Evolutionary conservation across 37 sponge, comb jelly and placozoan species (phyloP).

Genomic region (Hexactinellida sp.): DNA sequence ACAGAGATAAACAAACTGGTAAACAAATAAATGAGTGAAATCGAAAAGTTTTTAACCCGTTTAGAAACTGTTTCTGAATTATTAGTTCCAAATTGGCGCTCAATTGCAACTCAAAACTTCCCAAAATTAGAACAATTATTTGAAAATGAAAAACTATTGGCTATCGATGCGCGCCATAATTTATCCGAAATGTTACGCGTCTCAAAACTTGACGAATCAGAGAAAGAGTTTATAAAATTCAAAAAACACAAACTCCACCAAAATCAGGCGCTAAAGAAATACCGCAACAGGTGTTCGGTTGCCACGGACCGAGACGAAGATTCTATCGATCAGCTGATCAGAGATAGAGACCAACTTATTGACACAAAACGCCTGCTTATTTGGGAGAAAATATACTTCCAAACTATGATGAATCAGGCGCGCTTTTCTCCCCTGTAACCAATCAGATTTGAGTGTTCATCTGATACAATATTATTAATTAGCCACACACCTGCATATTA

Average conservation of each 20-base stretch:
- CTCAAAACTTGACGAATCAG: not conserved
- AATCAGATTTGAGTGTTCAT: no score
- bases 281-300: not conserved
- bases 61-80: not conserved
- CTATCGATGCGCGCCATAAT: not conserved
- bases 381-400: not conserved
- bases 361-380: not conserved
- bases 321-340: not conserved
- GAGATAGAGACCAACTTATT: not conserved
- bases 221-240: not conserved
- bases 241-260: conserved; percentile 15
- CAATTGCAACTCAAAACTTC: not conserved
- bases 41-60: not conserved
- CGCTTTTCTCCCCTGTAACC: no score
- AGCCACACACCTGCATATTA: no score
- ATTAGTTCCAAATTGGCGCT: not conserved
- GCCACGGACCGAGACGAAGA: not conserved
- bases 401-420: not conserved
- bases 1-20: no score
- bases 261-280: conserved; percentile 4
- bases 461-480: no score
- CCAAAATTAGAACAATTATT: not conserved
- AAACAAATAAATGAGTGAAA: not conserved
- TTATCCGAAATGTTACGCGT: not conserved
- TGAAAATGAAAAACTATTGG: not conserved